Conservation (phyloP, 1,140 invertebrate species). For the Cyphomyrmex costatus region DNA sequence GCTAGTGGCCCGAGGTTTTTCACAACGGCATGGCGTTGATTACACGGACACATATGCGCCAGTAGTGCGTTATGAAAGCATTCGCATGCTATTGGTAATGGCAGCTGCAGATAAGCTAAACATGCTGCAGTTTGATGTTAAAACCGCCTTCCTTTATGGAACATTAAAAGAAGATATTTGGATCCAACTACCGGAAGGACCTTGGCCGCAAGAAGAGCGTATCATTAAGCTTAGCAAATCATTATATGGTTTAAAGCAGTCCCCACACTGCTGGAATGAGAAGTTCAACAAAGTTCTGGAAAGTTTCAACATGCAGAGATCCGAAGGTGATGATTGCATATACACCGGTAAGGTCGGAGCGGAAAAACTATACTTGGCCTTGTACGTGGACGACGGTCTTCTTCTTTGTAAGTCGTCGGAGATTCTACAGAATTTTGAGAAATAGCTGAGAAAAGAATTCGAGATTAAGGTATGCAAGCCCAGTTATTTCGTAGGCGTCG, state of each 20-base stretch:
- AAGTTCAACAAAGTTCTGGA: neutral
- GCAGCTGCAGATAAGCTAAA: conserved; percentile 25
- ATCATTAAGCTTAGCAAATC: neutral
- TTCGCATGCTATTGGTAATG: conserved; percentile 41
- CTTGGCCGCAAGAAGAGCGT: neutral
- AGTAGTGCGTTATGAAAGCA: conserved; percentile 51
- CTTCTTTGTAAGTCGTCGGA: neutral
- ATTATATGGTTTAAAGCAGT: neutral
- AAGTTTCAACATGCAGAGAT: neutral
- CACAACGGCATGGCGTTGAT: conserved; percentile 41
- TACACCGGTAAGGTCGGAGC: neutral
- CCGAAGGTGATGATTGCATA: neutral
- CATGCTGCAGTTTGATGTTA: conserved; percentile 59
- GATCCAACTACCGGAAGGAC: neutral
- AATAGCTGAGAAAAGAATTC: too few species aligned
- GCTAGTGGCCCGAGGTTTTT: conserved; percentile 38
- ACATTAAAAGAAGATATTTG: conserved; percentile 1
- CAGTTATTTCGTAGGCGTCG: neutral
- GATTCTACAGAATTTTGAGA: too few species aligned
- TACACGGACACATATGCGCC: conserved; percentile 46
- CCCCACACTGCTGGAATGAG: neutral
- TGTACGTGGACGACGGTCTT: neutral
- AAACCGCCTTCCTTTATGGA: conserved; percentile 57
- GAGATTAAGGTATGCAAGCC: too few species aligned
- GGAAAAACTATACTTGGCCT: neutral